Conservation (phyloP, 1,140 invertebrate genomes). For the Acromyrmex charruanus region DNA sequence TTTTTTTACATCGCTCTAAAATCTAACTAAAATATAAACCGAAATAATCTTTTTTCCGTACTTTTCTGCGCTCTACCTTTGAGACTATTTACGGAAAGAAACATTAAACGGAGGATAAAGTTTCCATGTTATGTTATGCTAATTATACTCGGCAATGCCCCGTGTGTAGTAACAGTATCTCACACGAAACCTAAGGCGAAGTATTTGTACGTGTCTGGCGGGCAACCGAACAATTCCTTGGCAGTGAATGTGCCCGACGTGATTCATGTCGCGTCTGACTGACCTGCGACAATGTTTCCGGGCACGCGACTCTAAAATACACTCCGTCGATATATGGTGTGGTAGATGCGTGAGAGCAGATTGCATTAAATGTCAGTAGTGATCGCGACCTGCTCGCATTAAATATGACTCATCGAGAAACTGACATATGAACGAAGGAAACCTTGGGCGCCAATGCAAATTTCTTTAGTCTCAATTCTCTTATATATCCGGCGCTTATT, state of each 20-base stretch:
- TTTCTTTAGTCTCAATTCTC: background rate
- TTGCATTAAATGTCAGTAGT: conserved; percentile 25
- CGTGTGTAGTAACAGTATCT: conserved; percentile 6
- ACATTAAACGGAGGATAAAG: conserved; percentile 19
- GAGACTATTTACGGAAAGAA: background rate
- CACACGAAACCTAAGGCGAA: conserved; percentile 6
- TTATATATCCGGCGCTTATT: no score
- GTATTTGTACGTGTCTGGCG: conserved; percentile 21
- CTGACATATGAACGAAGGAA: background rate
- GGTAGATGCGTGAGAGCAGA: conserved; percentile 65
- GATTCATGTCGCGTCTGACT: conserved; percentile 71
- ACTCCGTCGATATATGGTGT: conserved; percentile 44
- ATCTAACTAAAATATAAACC: background rate
- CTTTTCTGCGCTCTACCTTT: background rate
- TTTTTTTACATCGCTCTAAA: background rate
- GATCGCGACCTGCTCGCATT: background rate
- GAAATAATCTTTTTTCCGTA: background rate
- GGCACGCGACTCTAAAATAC: conserved; percentile 72
- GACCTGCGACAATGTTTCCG: conserved; percentile 73
- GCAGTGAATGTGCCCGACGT: conserved; percentile 43
- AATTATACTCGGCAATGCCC: conserved; percentile 12
- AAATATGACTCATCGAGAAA: conserved; percentile 16
- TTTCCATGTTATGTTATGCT: conserved; percentile 33
- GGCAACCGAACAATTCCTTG: conserved; percentile 59
- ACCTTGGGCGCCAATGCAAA: background rate